A percentile compares a stretch with the other conserved stretches of the same genome.
Evolutionary conservation across 2,797 vertebrate genomes (phyloP).

Genomic region (Rousettus madagascariensis): DNA sequence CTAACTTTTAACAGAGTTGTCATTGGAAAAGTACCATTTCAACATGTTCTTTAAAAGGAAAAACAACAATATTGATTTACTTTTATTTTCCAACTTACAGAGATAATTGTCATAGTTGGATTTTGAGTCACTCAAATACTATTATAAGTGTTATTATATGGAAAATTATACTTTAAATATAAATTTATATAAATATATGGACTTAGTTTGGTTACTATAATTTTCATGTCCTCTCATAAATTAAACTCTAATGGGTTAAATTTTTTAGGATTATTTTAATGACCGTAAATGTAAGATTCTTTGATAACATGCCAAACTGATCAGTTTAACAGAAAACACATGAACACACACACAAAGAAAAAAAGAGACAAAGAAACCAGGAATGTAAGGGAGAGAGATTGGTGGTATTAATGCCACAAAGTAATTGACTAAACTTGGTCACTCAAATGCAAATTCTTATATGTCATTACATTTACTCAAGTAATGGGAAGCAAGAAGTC

Average conservation of each 20-base stretch:
- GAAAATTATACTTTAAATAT: background rate
- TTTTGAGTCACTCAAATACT: background rate
- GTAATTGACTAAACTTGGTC: background rate
- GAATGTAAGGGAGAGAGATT: too few relatives aligned
- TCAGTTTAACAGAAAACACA: background rate
- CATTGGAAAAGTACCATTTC: background rate
- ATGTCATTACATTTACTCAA: background rate
- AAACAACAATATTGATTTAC: background rate
- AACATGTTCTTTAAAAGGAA: background rate
- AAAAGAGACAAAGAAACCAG: too few relatives aligned
- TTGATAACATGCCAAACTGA: background rate
- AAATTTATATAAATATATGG: background rate
- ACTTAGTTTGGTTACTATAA: background rate
- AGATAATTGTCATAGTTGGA: background rate
- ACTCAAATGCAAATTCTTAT: background rate
- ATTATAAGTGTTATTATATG: background rate
- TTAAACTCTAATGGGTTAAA: background rate
- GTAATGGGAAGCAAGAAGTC: background rate
- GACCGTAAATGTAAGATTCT: background rate
- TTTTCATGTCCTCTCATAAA: background rate
- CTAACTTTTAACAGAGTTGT: background rate
- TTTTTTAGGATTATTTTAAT: background rate
- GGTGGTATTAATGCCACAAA: background rate
- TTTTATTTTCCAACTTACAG: background rate
- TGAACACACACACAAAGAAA: background rate